Evolutionary conservation across 30 jellyfish, hydroid and myxozoan species (phyloP), one percentile per base, ranked within the genome.

Genomic region (Aurelia sp.): DNA sequence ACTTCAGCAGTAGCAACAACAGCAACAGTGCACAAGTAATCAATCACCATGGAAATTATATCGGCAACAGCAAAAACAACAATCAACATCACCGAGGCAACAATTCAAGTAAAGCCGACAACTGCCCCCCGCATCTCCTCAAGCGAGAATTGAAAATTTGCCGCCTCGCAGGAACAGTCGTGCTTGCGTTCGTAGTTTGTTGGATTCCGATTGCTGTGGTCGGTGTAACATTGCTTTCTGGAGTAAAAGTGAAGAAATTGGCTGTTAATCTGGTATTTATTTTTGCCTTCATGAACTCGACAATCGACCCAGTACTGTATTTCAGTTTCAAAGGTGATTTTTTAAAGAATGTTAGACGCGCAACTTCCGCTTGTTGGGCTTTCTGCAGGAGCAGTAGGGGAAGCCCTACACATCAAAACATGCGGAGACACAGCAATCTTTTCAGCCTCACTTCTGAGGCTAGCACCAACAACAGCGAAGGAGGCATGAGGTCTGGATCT

Each of bases 251-350:
- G 20, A 20, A 44, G 15, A 13, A 18, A 1, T 20, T 33, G 6
- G 63, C 52, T 44, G 17, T 64, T 31, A 59, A 71, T 67, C 16
- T 69, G 2, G 80, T 50, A 12, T 73, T 71, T 55, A 41, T 53
- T 0, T 67, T 80, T 4, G 97, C 97, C 35, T 73, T 89, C 60
- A 76, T 67, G n/a, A 89, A 81, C 58, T 89, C 97, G 22, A 50
- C 55, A 12, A 48, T 89, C n/a, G 88, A 89, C 63, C 97, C 97
- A 12, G 13, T 89, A 3, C 59, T 80, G 44, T 81, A 61, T 68
- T 76, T 89, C 64, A 53, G 76, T 13, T 80, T 80, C 40, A 88
- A 88, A 40, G 61, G 77, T 38, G 62, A 51, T 6, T 17, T 75
- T 18, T 11, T 30, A 41, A 51, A 59, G 73, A 75, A 50, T 58